These are phyloP conservation scores for Cybosia mesomella DNA, from an alignment of 2,888 invertebrate genomes.

Conservation along the genomic window DNA sequence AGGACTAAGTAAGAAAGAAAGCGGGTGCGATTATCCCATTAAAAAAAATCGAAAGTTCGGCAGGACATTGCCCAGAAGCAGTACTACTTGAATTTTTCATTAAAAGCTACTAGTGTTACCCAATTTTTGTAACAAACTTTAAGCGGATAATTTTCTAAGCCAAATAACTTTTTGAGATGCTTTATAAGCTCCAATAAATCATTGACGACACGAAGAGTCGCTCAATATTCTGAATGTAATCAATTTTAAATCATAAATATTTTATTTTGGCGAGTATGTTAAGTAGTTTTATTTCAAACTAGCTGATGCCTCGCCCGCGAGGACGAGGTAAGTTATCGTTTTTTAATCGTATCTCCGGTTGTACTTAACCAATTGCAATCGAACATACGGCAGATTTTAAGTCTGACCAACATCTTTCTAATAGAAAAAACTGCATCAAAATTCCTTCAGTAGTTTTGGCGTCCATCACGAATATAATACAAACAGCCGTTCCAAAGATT, in stretches of 20 bases:
- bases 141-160: background rate
- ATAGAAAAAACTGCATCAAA: too few species aligned
- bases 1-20: conserved; percentile 41
- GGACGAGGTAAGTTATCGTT: too few species aligned
- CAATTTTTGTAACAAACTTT: background rate
- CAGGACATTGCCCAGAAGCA: background rate
- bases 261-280: background rate
- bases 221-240: conserved; percentile 6
- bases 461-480: too few species aligned
- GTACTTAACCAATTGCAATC: too few species aligned
- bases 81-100: background rate
- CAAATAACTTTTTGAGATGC: background rate
- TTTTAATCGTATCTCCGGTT: too few species aligned
- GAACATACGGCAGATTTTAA: too few species aligned
- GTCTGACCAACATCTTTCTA: too few species aligned
- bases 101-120: background rate
- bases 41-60: background rate
- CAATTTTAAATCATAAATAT: conserved; percentile 6
- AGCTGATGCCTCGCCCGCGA: too few species aligned
- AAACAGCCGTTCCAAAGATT: too few species aligned
- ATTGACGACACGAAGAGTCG: conserved; percentile 1
- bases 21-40: too few species aligned
- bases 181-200: conserved; percentile 9
- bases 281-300: background rate
- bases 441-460: too few species aligned